Base-by-base conservation (phyloP, 2,888 invertebrate genomes). In the Drosophila planitibia region DNA sequence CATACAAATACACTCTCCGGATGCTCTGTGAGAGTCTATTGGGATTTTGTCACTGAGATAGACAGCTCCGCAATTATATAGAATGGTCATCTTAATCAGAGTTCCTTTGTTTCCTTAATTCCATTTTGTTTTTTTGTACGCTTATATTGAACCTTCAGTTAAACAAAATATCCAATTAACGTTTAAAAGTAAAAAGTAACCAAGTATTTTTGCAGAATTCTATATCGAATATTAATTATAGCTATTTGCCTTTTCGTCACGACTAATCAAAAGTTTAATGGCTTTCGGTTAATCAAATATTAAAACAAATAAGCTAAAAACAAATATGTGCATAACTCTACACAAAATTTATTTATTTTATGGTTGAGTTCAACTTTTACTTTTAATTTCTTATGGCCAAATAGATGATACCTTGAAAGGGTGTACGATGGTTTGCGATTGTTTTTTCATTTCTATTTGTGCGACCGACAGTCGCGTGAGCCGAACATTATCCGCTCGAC, bases 401-500 rank as follows among this genome's bases (percentile, higher is more conserved):
- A 25, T 16, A 25, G 47, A 25, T 25, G 9, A 51, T 49, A 25
- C 61, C 30, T 53, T n/a, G 22, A 39, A 1, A 71, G 70, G 16
- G 70, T 51, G 51, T 71, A 3, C 10, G 10, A 12, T 28, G 19
- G 7, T 62, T 41, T 16, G 14, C 35, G 41, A 35, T 58, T 39
- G 51, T 33, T 30, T 52, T 64, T 57, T 58, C 39, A 55, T 68
- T 67, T 65, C 52, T 70, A 65, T 77, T 71, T 61, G 30, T 62
- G 75, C 67, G 67, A 67, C 28, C 52, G 54, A 49, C 75, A 65
- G 75, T 78, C 79, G 75, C 78, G 78, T 78, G 78, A 78, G 78
- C 41, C 53, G 54, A 53, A 61, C 69, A 49, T 32, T 64, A 77
- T 77, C 70, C 74, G 77, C 57, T 70, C 51, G 19, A 22, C 62